These are phyloP conservation scores for Tenualosa thibaudeaui DNA, from an alignment of 2,797 vertebrate genomes.

Conservation along the genomic window DNA sequence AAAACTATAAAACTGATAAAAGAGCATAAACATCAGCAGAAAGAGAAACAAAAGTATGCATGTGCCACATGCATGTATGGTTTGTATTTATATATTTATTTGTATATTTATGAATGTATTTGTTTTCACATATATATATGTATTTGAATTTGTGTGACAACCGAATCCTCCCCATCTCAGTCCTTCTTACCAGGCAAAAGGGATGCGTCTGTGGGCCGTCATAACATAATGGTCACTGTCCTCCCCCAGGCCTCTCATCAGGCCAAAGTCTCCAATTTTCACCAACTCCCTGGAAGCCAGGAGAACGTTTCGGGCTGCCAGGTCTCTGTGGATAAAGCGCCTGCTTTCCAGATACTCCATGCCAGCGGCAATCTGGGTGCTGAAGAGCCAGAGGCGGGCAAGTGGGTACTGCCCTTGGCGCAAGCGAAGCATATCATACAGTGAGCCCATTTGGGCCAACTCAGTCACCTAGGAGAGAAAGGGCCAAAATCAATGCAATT, in stretches of 20 bases:
- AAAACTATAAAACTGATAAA: not conserved
- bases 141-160: too few species aligned
- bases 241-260: conserved; percentile 79
- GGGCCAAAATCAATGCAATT: not conserved
- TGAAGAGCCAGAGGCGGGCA: conserved; percentile 81
- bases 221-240: conserved; percentile 84
- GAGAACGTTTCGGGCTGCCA: conserved; percentile 85
- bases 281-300: conserved; percentile 75
- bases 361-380: conserved; percentile 79
- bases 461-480: conserved; percentile 79
- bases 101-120: too few species aligned
- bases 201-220: conserved; percentile 82
- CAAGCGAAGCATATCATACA: conserved; percentile 77
- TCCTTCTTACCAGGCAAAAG: conserved; percentile 84
- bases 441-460: conserved; percentile 78
- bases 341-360: conserved; percentile 84
- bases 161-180: too few species aligned
- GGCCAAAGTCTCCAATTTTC: conserved; percentile 89
- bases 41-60: too few species aligned
- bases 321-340: conserved; percentile 84
- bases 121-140: too few species aligned
- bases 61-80: not conserved
- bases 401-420: conserved; percentile 76
- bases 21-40: not conserved
- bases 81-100: not conserved